phyloP scores from a whole-genome alignment of 2,888 invertebrate genomes.

The Leistus spinibarbis region DNA sequence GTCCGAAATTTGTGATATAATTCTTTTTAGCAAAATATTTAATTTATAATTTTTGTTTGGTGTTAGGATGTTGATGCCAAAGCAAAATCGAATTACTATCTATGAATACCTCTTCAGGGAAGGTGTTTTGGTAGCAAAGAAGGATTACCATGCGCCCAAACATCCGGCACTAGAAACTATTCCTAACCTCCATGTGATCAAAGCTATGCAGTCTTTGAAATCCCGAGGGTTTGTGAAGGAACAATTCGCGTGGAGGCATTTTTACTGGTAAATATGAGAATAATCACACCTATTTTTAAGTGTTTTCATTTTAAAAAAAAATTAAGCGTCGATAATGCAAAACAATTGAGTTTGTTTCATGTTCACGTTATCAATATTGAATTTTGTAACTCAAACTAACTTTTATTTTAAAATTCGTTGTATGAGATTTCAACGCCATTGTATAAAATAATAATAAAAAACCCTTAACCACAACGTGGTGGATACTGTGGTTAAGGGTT shows the following conservation, averaged over 20 bases:
- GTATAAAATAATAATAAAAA: too few species aligned
- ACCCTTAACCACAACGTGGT: too few species aligned
- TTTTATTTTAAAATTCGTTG: too few species aligned
- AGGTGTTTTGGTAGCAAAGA: constrained; percentile 99
- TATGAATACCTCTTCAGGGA: constrained; percentile 99
- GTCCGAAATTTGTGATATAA: too few species aligned
- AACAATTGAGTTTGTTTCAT: neutral
- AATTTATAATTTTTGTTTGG: constrained; percentile 1
- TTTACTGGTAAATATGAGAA: constrained; percentile 78
- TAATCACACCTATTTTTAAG: neutral
- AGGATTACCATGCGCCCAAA: constrained; percentile 97
- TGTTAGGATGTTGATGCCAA: constrained; percentile 99
- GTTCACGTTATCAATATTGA: too few species aligned
- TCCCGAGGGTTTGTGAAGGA: constrained; percentile 98
- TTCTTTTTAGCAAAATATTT: constrained; percentile 12
- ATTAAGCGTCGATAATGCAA: neutral
- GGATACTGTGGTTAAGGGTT: too few species aligned
- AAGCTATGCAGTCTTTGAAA: constrained; percentile 95
- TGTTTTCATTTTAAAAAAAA: neutral
- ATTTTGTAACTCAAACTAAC: too few species aligned
- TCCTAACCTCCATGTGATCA: constrained; percentile 98
- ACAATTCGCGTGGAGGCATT: constrained; percentile 99
- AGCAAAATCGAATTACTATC: constrained; percentile 94
- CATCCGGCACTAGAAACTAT: constrained; percentile 95
- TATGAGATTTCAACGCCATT: too few species aligned